Percentiles rank a stretch among this genome's conserved stretches.
Evolutionary conservation across 2,888 invertebrate genomes (phyloP).

Genomic region (Agriopis aurantiaria): DNA sequence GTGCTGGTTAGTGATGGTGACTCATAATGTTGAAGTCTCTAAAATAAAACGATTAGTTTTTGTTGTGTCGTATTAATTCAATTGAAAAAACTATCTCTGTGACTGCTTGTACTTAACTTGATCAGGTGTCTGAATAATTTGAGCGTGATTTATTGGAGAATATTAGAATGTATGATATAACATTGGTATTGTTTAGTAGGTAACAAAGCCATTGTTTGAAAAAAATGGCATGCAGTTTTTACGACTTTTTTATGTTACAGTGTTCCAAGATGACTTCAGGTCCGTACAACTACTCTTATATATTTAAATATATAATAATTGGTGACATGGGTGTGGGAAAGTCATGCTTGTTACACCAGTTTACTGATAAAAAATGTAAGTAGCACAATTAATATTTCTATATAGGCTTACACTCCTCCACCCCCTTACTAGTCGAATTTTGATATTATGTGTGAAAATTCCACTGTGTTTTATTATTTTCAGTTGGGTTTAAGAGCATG

Average conservation of each 20-base stretch:
- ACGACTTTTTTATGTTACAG: slow-evolving; percentile 6
- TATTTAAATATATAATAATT: slow-evolving; percentile 99
- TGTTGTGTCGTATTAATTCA: slow-evolving; percentile 9
- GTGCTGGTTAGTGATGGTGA: slow-evolving; percentile 13
- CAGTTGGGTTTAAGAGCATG: not conserved
- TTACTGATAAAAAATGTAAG: slow-evolving; percentile 99
- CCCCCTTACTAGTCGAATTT: slow-evolving; percentile 3
- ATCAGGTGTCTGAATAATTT: not conserved
- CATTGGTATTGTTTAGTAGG: not conserved
- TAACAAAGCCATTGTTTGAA: slow-evolving; percentile 29
- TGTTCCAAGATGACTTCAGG: slow-evolving; percentile 93
- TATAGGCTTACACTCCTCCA: not conserved
- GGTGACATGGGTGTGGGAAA: slow-evolving; percentile 99
- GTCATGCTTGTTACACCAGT: slow-evolving; percentile 99
- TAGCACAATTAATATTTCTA: slow-evolving; percentile 52
- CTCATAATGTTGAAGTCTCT: slow-evolving; percentile 22
- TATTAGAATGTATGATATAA: not conserved
- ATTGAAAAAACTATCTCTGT: not conserved
- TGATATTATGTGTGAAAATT: not conserved
- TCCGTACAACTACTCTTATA: slow-evolving; percentile 99
- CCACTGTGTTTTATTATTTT: not conserved
- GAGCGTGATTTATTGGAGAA: not conserved
- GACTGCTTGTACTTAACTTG: not conserved
- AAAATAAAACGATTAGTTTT: slow-evolving; percentile 9
- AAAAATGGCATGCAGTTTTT: slow-evolving; percentile 5